phyloP scores from a whole-genome alignment of 1,140 invertebrate species.

The Ectropis grisescens region DNA sequence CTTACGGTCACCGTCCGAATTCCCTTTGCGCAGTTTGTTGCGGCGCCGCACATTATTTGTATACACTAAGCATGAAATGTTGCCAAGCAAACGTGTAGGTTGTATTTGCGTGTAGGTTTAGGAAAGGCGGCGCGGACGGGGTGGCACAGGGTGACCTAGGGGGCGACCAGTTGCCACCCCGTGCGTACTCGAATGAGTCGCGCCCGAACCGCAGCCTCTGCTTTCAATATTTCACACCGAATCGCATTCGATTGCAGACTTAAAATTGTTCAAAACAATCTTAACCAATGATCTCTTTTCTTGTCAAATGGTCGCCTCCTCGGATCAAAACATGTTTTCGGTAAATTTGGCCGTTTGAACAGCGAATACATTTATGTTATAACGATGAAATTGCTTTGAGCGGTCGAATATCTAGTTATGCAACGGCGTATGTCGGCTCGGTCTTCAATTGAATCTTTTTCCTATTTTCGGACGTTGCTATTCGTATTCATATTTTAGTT shows the following conservation, averaged over 20 bases:
- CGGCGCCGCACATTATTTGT: constrained; percentile 62
- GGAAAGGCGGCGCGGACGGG: constrained; percentile 43
- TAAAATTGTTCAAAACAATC: constrained; percentile 50
- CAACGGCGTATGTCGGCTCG: too few relatives aligned
- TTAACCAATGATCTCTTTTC: too few relatives aligned
- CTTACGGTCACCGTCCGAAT: constrained; percentile 54
- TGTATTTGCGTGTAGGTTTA: constrained; percentile 66
- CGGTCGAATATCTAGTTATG: too few relatives aligned
- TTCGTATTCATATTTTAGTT: too few relatives aligned
- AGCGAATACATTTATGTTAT: too few relatives aligned
- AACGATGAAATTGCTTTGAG: too few relatives aligned
- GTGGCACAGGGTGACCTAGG: constrained; percentile 14
- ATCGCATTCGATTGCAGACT: constrained; percentile 57
- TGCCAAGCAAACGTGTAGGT: constrained; percentile 65
- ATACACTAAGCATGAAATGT: constrained; percentile 68
- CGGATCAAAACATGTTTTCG: too few relatives aligned
- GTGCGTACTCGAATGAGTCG: constrained; percentile 52
- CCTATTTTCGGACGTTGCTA: too few relatives aligned
- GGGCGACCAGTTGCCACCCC: constrained; percentile 26
- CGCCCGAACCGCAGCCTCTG: constrained; percentile 44
- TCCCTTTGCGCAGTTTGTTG: constrained; percentile 62
- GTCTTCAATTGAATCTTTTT: too few relatives aligned
- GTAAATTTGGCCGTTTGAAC: too few relatives aligned
- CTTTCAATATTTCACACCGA: constrained; percentile 65
- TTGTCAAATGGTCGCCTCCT: too few relatives aligned